Evolutionary conservation across 2,113 vertebrate species (phyloP).

Genomic region (Channa maculata): DNA sequence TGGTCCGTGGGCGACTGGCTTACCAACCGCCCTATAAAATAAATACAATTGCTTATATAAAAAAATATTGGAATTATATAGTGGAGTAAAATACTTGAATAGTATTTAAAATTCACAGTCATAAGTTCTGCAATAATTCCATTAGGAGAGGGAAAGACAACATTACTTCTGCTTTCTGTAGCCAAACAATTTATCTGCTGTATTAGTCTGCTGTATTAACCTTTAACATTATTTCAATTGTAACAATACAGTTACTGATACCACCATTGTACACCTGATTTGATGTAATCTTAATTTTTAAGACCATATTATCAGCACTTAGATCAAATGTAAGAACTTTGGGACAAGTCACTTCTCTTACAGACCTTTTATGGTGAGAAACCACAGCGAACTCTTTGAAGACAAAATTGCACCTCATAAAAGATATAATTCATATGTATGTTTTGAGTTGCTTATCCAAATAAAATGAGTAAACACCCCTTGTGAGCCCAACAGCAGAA

Average conservation of each 20-base stretch:
- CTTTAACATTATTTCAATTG: too few relatives aligned
- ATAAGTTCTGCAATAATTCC: background rate
- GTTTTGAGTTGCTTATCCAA: slow-evolving; percentile 58
- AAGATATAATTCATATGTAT: slow-evolving; percentile 71
- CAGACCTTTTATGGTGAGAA: slow-evolving; percentile 19
- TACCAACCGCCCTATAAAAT: too few relatives aligned
- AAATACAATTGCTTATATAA: too few relatives aligned
- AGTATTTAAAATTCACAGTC: too few relatives aligned
- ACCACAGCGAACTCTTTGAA: slow-evolving; percentile 43
- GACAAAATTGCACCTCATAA: slow-evolving; percentile 58
- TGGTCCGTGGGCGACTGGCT: too few relatives aligned
- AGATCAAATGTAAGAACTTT: background rate
- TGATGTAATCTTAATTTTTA: background rate
- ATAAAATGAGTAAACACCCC: slow-evolving; percentile 59
- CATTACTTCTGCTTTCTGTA: background rate
- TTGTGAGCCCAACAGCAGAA: slow-evolving; percentile 27
- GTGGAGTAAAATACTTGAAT: background rate
- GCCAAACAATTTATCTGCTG: background rate
- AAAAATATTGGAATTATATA: background rate
- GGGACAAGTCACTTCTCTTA: background rate
- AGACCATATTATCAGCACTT: background rate
- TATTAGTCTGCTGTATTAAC: too few relatives aligned
- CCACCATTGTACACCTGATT: slow-evolving; percentile 5
- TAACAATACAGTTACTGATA: background rate
- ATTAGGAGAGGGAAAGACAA: background rate